Conservation (phyloP, 1,140 invertebrate genomes). For the Asobara japonica region DNA sequence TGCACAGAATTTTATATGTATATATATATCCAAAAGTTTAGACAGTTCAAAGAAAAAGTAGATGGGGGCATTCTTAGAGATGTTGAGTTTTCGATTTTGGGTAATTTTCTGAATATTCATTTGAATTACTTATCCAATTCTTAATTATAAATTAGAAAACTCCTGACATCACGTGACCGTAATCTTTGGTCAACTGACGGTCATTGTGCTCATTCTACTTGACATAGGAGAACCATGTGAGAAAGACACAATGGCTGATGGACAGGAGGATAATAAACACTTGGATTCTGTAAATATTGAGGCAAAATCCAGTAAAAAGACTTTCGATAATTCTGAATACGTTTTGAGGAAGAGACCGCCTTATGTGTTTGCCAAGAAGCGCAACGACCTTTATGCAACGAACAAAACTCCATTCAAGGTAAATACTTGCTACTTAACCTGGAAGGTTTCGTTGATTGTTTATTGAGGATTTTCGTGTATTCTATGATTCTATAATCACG, state of each 20-base stretch:
- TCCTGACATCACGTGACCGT: too few species aligned
- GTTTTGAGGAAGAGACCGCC: conserved; percentile 50
- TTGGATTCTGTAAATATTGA: neutral
- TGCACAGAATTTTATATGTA: too few species aligned
- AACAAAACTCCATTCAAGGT: conserved; percentile 72
- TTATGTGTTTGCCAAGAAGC: conserved; percentile 37
- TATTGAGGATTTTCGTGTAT: conserved; percentile 1
- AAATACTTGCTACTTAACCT: conserved; percentile 29
- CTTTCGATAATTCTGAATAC: conserved; percentile 28
- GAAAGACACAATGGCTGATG: conserved; percentile 50
- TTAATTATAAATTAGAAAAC: too few species aligned
- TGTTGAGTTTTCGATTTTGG: too few species aligned
- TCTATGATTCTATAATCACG: neutral
- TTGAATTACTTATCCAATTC: too few species aligned
- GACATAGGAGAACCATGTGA: too few species aligned
- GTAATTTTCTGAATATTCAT: too few species aligned
- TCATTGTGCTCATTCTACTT: too few species aligned
- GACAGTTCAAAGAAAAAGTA: too few species aligned
- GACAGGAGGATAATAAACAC: conserved; percentile 16
- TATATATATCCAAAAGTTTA: too few species aligned
- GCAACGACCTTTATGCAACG: conserved; percentile 69
- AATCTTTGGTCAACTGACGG: too few species aligned
- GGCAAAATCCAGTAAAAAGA: conserved; percentile 11
- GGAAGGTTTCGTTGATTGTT: conserved; percentile 5
- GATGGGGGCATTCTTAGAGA: too few species aligned